These are phyloP conservation scores for Lydus trimaculatus DNA, from an alignment of 2,888 invertebrate genomes.

Conservation along the genomic window DNA sequence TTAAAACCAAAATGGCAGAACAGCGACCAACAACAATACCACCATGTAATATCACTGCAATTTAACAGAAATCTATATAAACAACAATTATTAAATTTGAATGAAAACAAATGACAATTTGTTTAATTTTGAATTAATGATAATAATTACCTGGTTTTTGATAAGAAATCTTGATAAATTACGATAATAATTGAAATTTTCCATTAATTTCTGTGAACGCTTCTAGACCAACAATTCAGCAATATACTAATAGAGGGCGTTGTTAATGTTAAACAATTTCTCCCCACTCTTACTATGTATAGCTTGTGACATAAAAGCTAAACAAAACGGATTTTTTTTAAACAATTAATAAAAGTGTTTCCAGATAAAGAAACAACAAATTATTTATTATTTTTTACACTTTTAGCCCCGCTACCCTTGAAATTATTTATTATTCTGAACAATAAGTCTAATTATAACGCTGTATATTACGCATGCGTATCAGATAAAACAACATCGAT, in stretches of 20 bases:
- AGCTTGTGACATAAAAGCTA: background rate
- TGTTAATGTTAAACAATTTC: background rate
- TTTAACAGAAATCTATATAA: constrained; percentile 5
- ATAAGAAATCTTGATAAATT: background rate
- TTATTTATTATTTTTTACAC: too few species aligned
- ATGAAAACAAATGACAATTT: constrained; percentile 45
- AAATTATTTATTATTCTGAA: too few species aligned
- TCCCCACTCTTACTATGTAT: background rate
- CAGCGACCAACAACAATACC: background rate
- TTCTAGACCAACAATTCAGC: background rate
- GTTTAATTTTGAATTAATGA: constrained; percentile 25
- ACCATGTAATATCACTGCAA: background rate
- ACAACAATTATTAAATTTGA: background rate
- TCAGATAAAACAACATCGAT: too few species aligned
- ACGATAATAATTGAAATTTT: background rate
- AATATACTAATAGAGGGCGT: background rate
- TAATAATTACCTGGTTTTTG: background rate
- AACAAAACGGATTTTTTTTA: background rate
- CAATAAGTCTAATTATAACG: too few species aligned
- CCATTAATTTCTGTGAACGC: background rate
- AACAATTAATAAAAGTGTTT: too few species aligned
- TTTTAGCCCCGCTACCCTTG: too few species aligned
- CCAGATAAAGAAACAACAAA: too few species aligned
- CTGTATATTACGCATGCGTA: too few species aligned
- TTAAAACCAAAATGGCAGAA: background rate